A percentile compares a stretch with the other conserved stretches of the same genome.
phyloP scores from a whole-genome alignment of 1,140 invertebrate species.

The Thaumatotibia leucotreta region DNA sequence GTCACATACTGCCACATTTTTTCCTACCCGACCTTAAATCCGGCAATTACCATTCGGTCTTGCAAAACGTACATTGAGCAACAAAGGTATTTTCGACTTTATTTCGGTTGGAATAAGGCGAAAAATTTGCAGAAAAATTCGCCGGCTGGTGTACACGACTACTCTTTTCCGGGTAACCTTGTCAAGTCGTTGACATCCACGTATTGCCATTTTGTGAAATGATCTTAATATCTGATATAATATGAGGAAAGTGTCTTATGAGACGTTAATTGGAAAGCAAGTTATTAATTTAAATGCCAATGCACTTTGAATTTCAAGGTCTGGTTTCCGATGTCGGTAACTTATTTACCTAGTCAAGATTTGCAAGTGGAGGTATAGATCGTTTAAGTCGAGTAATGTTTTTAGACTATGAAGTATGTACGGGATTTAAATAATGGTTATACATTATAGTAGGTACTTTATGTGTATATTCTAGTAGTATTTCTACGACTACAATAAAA shows the following conservation, averaged over 20 bases:
- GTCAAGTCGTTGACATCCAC: constrained; percentile 27
- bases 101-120: neutral
- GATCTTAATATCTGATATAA: constrained; percentile 5
- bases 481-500: too few relatives aligned
- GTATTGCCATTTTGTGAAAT: constrained; percentile 8
- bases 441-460: too few relatives aligned
- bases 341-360: too few relatives aligned
- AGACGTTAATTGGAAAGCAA: neutral
- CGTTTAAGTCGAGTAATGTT: too few relatives aligned
- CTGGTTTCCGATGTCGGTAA: neutral
- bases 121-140: neutral
- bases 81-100: neutral
- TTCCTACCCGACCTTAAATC: constrained; percentile 30
- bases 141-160: neutral
- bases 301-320: neutral
- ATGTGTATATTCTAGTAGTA: too few relatives aligned
- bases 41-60: constrained; percentile 27
- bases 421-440: too few relatives aligned
- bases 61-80: neutral
- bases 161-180: constrained; percentile 32
- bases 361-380: too few relatives aligned
- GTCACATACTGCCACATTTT: constrained; percentile 15
- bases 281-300: neutral
- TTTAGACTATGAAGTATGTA: too few relatives aligned
- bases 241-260: neutral